A percentile compares a stretch with the other conserved stretches of the same genome.
phyloP scores from a whole-genome alignment of 2,113 vertebrate species.

The Tretioscincus oriximinensis region DNA sequence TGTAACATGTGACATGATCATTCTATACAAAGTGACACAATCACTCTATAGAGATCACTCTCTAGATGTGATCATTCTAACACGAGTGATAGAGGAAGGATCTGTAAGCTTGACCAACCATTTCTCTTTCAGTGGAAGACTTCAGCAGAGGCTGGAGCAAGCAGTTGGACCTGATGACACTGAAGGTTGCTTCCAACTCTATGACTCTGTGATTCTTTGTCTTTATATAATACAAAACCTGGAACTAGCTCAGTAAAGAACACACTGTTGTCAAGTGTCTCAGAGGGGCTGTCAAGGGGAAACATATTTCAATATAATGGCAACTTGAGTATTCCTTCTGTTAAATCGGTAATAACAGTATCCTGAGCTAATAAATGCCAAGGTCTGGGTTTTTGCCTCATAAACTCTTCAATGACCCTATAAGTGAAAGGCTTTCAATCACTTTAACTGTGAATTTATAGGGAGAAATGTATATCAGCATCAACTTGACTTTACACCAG shows the following conservation, averaged over 20 bases:
- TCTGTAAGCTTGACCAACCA: too few species aligned
- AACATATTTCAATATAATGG: background rate
- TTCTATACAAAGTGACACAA: too few species aligned
- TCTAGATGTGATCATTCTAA: too few species aligned
- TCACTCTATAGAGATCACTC: too few species aligned
- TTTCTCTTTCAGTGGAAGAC: too few species aligned
- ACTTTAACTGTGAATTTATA: slow-evolving; percentile 23
- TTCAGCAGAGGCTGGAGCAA: too few species aligned
- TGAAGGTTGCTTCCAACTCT: too few species aligned
- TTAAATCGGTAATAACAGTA: slow-evolving; percentile 3
- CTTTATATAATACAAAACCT: background rate
- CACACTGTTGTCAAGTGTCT: background rate
- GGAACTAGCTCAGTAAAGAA: background rate
- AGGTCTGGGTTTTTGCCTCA: slow-evolving; percentile 24
- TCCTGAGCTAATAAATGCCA: slow-evolving; percentile 24
- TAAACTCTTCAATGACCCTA: slow-evolving; percentile 25
- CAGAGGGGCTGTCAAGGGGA: too few species aligned
- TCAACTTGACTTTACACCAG: slow-evolving; percentile 7
- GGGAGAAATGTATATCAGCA: slow-evolving; percentile 22
- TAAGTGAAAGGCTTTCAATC: slow-evolving; percentile 19
- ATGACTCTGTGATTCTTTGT: too few species aligned
- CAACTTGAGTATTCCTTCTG: slow-evolving; percentile 3
- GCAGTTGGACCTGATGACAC: too few species aligned
- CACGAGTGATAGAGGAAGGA: too few species aligned
- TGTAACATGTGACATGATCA: too few species aligned